Conservation (phyloP, 37 sponge, comb jelly and placozoan genomes). For the Oscarella lobularis region DNA sequence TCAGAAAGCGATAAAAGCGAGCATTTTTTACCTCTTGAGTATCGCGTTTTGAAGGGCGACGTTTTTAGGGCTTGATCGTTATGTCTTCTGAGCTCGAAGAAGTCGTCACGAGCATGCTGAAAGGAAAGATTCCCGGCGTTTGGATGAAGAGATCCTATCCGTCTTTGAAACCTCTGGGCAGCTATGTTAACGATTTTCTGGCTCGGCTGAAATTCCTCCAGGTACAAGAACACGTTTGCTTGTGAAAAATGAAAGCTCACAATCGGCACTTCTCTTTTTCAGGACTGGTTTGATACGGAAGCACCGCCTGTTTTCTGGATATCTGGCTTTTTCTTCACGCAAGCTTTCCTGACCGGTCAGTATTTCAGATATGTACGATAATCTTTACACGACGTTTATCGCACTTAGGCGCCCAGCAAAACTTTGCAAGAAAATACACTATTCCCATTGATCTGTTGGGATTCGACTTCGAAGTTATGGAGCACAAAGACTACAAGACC, state of each 20-base stretch:
- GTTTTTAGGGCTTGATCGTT: slow-evolving; percentile 83
- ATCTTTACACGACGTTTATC: background rate
- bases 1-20: slow-evolving; percentile 92
- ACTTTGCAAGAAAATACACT: slow-evolving; percentile 93
- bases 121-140: slow-evolving; percentile 92
- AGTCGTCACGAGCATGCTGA: slow-evolving; percentile 76
- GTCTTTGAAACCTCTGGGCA: slow-evolving; percentile 93
- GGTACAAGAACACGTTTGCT: slow-evolving; percentile 5
- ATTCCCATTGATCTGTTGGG: slow-evolving; percentile 96
- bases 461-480: slow-evolving; percentile 91
- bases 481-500: slow-evolving; percentile 63
- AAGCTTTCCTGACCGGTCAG: slow-evolving; percentile 97
- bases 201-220: slow-evolving; percentile 90
- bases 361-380: background rate
- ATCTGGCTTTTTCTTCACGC: slow-evolving; percentile 99
- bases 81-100: slow-evolving; percentile 97
- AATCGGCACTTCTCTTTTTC: background rate
- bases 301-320: slow-evolving; percentile 93
- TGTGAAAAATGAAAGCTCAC: background rate
- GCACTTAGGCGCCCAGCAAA: slow-evolving; percentile 87
- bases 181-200: slow-evolving; percentile 92
- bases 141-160: slow-evolving; percentile 99
- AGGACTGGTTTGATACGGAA: slow-evolving; percentile 96
- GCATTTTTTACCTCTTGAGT: slow-evolving; percentile 3
- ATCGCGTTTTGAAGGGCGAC: background rate